These are phyloP conservation scores for Sylvicola cinctus DNA, from an alignment of 2,888 invertebrate species.

Conservation along the genomic window DNA sequence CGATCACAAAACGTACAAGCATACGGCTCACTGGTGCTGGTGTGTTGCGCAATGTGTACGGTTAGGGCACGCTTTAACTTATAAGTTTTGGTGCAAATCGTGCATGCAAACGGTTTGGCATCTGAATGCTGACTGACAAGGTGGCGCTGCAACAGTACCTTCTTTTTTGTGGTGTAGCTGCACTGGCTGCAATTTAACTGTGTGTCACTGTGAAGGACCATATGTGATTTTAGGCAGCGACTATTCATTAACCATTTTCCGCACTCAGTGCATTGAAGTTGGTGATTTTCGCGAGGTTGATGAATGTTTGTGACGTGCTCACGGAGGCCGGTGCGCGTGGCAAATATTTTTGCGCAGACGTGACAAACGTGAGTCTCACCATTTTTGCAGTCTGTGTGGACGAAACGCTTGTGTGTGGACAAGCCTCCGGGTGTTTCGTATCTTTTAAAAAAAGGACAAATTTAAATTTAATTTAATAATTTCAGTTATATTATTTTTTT, in stretches of 20 bases:
- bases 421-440: constrained; percentile 8
- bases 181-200: constrained; percentile 6
- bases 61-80: constrained; percentile 8
- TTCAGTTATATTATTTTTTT: too few relatives aligned
- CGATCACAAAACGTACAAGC: constrained; percentile 8
- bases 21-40: constrained; percentile 1
- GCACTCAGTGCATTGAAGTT: constrained; percentile 7
- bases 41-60: constrained; percentile 6
- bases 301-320: constrained; percentile 7
- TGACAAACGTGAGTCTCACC: constrained; percentile 6
- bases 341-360: constrained; percentile 7
- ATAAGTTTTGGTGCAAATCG: constrained; percentile 6
- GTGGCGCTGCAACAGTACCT: constrained; percentile 7
- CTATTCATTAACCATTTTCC: constrained; percentile 9
- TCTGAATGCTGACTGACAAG: constrained; percentile 5
- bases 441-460: constrained; percentile 1
- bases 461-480: too few relatives aligned
- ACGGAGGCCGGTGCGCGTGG: constrained; percentile 6
- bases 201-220: constrained; percentile 6
- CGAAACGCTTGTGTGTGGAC: constrained; percentile 6
- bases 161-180: constrained; percentile 7
- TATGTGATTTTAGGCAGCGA: constrained; percentile 8
- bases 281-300: constrained; percentile 7
- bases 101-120: constrained; percentile 5
- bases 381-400: constrained; percentile 3